These are phyloP conservation scores for Holothuria scabra DNA, from an alignment of 53 echinoderm and acorn worm genomes.

Conservation along the genomic window DNA sequence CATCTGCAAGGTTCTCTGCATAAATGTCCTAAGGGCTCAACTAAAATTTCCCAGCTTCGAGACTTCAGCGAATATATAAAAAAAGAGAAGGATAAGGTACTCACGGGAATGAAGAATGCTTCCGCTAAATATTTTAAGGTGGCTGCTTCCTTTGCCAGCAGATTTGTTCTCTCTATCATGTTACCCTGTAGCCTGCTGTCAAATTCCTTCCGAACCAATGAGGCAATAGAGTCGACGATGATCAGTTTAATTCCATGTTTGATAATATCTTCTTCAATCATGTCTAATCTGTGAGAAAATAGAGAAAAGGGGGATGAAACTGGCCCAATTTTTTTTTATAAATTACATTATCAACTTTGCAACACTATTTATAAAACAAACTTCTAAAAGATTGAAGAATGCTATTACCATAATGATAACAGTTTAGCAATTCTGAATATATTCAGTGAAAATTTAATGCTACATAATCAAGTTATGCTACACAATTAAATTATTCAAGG, in stretches of 20 bases:
- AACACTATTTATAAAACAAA: too few species aligned
- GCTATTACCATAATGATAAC: too few species aligned
- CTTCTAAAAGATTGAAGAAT: too few species aligned
- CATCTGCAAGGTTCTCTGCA: background rate
- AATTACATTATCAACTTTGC: too few species aligned
- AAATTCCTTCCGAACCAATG: constrained; percentile 95
- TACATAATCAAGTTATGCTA: too few species aligned
- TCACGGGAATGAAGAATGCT: constrained; percentile 92
- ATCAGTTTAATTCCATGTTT: constrained; percentile 79
- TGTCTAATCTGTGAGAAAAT: constrained; percentile 65
- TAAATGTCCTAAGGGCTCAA: background rate
- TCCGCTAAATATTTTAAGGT: constrained; percentile 94
- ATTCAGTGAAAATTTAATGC: too few species aligned
- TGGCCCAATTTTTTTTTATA: too few species aligned
- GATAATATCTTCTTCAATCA: constrained; percentile 89
- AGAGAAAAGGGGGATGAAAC: background rate
- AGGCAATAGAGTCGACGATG: constrained; percentile 93
- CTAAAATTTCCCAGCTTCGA: background rate
- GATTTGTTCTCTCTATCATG: constrained; percentile 83
- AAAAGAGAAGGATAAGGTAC: too few species aligned
- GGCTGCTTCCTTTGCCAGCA: constrained; percentile 88
- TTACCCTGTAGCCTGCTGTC: constrained; percentile 76
- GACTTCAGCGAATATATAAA: background rate
- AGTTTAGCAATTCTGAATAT: too few species aligned
- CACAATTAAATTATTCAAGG: too few species aligned